Percentiles rank a stretch among this genome's conserved stretches.
Conservation (phyloP, 2,797 vertebrate genomes). For the Staurois parvus region DNA sequence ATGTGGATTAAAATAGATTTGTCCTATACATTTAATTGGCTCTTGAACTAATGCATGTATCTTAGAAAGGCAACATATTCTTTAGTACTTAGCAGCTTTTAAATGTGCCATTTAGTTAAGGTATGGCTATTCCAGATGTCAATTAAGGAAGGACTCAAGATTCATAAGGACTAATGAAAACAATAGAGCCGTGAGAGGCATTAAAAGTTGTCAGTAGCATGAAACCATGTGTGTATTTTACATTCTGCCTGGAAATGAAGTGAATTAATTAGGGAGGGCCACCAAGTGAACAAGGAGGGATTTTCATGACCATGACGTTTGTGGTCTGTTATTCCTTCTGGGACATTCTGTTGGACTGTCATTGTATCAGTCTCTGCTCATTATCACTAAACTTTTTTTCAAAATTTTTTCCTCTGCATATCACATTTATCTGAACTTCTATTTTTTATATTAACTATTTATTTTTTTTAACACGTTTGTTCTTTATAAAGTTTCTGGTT, state of each 20-base stretch:
- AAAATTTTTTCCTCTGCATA: neutral
- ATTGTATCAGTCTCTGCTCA: neutral
- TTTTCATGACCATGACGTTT: slow-evolving; percentile 14
- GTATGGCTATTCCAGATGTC: slow-evolving; percentile 5
- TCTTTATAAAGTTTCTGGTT: neutral
- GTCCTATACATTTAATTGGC: too few species aligned
- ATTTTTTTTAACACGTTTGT: neutral
- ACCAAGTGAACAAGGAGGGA: slow-evolving; percentile 18
- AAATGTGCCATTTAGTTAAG: neutral
- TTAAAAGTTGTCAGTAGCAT: neutral
- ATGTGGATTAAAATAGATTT: too few species aligned
- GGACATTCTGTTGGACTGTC: neutral
- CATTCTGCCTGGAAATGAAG: neutral
- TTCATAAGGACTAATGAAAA: slow-evolving; percentile 17
- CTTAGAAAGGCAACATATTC: neutral
- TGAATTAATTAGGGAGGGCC: slow-evolving; percentile 53
- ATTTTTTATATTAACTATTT: neutral
- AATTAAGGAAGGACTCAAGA: slow-evolving; percentile 4
- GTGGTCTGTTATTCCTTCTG: neutral
- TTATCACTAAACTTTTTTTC: neutral
- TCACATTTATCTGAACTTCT: neutral
- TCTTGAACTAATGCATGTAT: neutral
- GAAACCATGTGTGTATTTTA: neutral
- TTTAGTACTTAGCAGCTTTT: neutral
- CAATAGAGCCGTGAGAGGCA: slow-evolving; percentile 11